Base-by-base conservation (phyloP, 2,113 vertebrate genomes). In the Cnemophilus loriae region DNA sequence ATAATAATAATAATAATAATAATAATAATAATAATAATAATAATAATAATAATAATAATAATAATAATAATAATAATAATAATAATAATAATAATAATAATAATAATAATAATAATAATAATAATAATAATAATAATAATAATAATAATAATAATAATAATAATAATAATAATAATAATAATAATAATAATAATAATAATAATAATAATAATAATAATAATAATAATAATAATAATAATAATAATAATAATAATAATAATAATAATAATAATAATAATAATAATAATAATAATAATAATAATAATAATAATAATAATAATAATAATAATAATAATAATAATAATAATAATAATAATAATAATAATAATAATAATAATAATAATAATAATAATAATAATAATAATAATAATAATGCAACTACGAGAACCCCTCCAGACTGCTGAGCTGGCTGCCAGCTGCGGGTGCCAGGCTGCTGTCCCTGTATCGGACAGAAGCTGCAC, bases 401-500 rank as follows among this genome's bases (percentile, higher is more conserved):
- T 47, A 30, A 41, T 3, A 22, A 28, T 10, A 64, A n/a, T 20
- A 78, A 7, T 4, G 41, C 15, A 41, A 20, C 10, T 41, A 23
- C 41, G 56, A 70, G 65, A 18, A 52, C 21, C 12, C 59, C 50
- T 26, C 12, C 18, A 53, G 86, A 3, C 16, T 14, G 11, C 5
- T 17, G 56, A 84, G 64, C 26, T 39, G 47, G 39, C 63, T 94
- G 53, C 53, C 55, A 50, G 7, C 59, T 18, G 15, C 0, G 5
- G 33, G 9, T 28, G 20, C 46, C 56, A 44, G 26, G 50, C 68
- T 65, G 35, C 37, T 53, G 1, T 12, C 5, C 1, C 3, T 2
- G 10, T 2, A 10, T 37, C 9, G 2, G 3, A 28, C 44, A 33
- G 7, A 11, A 33, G 22, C 6, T 26, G 17, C 9, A 0, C 53